Percentiles rank a stretch among this genome's conserved stretches.
These are phyloP conservation scores for Heliornis fulica DNA, from an alignment of 2,113 vertebrate species.

Conservation along the genomic window DNA sequence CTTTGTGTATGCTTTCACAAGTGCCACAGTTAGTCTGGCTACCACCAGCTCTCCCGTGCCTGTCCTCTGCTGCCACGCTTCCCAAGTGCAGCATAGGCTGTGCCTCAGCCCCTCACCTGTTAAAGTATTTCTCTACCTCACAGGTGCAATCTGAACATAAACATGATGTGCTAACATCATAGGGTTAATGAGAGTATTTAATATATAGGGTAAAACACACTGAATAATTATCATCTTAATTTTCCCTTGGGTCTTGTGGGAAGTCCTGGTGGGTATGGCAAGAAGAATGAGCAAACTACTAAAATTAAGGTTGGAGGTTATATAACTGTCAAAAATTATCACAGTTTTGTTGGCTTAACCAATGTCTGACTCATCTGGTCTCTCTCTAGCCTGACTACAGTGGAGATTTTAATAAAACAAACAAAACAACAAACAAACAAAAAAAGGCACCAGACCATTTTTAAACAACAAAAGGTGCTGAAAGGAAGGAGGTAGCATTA, in stretches of 20 bases:
- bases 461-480: not conserved
- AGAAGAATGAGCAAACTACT: not conserved
- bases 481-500: not conserved
- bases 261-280: not conserved
- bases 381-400: not conserved
- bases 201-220: not conserved
- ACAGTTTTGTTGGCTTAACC: constrained; percentile 7
- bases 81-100: not conserved
- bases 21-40: not conserved
- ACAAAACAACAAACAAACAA: not conserved
- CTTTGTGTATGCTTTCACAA: not conserved
- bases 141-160: not conserved
- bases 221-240: not conserved
- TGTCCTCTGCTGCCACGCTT: not conserved
- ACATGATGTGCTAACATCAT: fast-evolving
- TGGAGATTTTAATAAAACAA: not conserved
- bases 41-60: not conserved
- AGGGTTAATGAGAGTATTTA: not conserved
- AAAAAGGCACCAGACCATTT: not conserved
- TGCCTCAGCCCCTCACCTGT: not conserved
- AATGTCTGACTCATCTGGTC: constrained; percentile 19
- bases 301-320: not conserved
- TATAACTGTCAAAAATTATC: constrained; percentile 28
- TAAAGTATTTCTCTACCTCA: not conserved
- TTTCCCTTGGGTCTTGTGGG: not conserved